These are phyloP conservation scores for Phorcus lineatus DNA, from an alignment of 2,888 invertebrate species.

Conservation along the genomic window DNA sequence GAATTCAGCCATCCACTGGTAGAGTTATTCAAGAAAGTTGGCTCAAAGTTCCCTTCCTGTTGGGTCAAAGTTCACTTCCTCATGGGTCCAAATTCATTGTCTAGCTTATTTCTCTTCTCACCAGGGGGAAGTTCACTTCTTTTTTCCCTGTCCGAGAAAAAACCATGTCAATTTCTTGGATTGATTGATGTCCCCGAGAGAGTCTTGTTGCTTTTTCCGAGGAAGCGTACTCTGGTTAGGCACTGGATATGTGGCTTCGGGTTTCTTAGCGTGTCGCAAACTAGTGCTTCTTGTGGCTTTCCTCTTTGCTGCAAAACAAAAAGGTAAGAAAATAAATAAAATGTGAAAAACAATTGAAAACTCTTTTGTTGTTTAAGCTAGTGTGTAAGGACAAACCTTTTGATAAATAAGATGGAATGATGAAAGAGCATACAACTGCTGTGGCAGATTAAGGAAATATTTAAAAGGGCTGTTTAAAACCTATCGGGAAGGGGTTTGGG, in stretches of 20 bases:
- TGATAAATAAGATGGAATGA: too few relatives aligned
- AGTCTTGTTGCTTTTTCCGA: conserved; percentile 6
- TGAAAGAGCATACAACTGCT: too few relatives aligned
- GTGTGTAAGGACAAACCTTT: not conserved
- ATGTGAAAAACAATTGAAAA: not conserved
- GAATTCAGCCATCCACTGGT: too few relatives aligned
- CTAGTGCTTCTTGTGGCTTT: conserved; percentile 30
- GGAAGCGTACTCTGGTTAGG: conserved; percentile 26
- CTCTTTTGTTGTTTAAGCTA: not conserved
- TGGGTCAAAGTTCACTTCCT: too few relatives aligned
- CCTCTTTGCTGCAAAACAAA: conserved; percentile 30
- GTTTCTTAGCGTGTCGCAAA: conserved; percentile 18
- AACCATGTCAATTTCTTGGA: conserved; percentile 34
- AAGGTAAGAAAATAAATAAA: not conserved
- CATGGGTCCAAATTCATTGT: too few relatives aligned
- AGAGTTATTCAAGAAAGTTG: too few relatives aligned
- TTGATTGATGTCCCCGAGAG: conserved; percentile 20
- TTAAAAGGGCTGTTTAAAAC: too few relatives aligned
- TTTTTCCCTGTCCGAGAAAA: conserved; percentile 33
- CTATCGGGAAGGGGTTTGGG: too few relatives aligned
- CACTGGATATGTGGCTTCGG: conserved; percentile 10
- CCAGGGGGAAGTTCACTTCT: conserved; percentile 19
- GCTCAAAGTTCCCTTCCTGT: too few relatives aligned
- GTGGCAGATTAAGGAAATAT: too few relatives aligned
- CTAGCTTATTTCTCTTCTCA: too few relatives aligned